phyloP scores from a whole-genome alignment of 2,888 invertebrate genomes.

The Pinctada fucata region DNA sequence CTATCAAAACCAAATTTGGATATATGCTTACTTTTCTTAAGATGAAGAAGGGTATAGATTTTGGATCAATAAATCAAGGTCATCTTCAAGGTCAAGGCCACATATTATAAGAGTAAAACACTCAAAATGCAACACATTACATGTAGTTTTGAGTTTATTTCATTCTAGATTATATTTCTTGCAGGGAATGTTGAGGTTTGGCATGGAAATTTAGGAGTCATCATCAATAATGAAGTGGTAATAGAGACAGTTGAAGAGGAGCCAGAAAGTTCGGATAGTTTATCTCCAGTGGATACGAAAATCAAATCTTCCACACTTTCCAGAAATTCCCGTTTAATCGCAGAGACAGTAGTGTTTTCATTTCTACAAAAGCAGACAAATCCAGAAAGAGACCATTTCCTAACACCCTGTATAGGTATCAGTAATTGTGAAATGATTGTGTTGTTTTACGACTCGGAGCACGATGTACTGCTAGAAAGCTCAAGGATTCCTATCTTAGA shows the following conservation, averaged over 20 bases:
- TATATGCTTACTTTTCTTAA: no score
- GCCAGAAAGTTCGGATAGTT: not conserved
- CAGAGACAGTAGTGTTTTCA: not conserved
- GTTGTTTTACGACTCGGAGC: not conserved
- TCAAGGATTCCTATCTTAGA: not conserved
- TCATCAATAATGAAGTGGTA: not conserved
- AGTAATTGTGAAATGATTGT: not conserved
- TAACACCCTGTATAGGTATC: not conserved
- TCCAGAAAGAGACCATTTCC: not conserved
- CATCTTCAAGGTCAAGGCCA: no score
- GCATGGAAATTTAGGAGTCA: not conserved
- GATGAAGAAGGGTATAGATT: no score
- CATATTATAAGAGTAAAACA: no score
- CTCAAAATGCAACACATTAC: no score
- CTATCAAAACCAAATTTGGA: no score
- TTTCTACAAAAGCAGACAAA: not conserved
- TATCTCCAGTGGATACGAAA: not conserved
- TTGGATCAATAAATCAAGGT: no score
- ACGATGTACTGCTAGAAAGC: not conserved
- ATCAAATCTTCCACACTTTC: not conserved
- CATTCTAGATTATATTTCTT: not conserved
- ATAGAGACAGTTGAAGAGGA: not conserved
- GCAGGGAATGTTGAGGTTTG: not conserved
- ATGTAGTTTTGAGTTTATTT: no score
- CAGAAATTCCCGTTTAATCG: not conserved